Base-by-base conservation (phyloP, 1,140 invertebrate genomes). In the Bombyx mandarina region DNA sequence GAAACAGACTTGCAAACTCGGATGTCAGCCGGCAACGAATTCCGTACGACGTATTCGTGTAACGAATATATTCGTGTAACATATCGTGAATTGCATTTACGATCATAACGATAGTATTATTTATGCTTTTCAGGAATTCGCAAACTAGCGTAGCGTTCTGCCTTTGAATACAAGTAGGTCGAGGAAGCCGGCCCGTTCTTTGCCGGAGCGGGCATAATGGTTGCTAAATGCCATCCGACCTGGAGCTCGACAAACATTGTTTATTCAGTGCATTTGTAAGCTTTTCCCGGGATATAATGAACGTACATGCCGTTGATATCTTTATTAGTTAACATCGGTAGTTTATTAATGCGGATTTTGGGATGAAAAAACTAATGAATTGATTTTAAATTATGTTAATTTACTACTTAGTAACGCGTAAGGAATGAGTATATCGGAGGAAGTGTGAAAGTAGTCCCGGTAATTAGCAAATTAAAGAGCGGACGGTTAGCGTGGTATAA, bases 161-260 rank as follows among this genome's bases (percentile, higher is more conserved):
- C 45, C 22, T 51, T 43, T 54, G 43, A 54, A 49, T 57, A 57
- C 52, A 61, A 54, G 35, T 61, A 52, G 60, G 60, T 61, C 60
- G 60, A 42, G 54, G 45, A 49, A 61, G 52, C 55, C 57, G 48
- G 12, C 8, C n/a, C 43, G 54, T 49, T 56, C 60, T 61, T 57
- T 61, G 60, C 45, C 46, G 49, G 50, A 18, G 56, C 7, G 22
- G 46, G 50, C 9, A 43, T 57, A 61, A 61, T 61, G 48, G 54
- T 56, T 43, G 55, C 45, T 45, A 61, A 51, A 57, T 61, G 59
- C 55, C 54, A 57, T 57, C 54, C 22, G 55, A 54, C 45, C 42
- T 45, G 18, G 18, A 18, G 52, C 18, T 52, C 45, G n/a, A 18
- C 43, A 61, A 61, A 61, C 57, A 61, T 52, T 56, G 59, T 51